These are phyloP conservation scores for Cepaea nemoralis DNA, from an alignment of 1,140 invertebrate species.

Conservation along the genomic window DNA sequence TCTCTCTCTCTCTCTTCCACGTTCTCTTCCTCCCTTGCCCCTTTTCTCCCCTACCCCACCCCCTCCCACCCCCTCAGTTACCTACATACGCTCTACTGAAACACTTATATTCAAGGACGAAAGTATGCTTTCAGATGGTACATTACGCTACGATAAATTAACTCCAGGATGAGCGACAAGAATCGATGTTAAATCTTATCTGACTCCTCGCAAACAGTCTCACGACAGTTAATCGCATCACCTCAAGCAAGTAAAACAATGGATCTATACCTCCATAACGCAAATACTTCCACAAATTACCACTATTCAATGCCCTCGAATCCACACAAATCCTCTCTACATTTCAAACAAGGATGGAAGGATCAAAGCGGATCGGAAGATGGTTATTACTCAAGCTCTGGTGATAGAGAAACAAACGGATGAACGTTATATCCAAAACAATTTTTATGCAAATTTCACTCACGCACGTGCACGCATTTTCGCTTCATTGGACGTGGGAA, in stretches of 20 bases:
- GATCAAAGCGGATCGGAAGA: neutral
- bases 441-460: slow-evolving; percentile 14
- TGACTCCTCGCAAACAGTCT: too few species aligned
- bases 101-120: too few species aligned
- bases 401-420: neutral
- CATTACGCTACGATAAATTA: too few species aligned
- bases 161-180: too few species aligned
- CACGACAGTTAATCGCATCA: too few species aligned
- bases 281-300: too few species aligned
- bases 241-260: too few species aligned
- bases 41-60: neutral
- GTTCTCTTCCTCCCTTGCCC: neutral
- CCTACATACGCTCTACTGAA: too few species aligned
- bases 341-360: neutral
- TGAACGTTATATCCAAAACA: neutral
- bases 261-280: too few species aligned
- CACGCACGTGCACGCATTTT: slow-evolving; percentile 11
- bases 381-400: neutral
- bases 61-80: neutral
- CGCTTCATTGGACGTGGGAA: neutral
- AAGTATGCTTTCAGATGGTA: too few species aligned
- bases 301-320: too few species aligned
- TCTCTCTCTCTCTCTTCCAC: neutral
- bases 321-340: neutral
- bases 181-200: too few species aligned